These are phyloP conservation scores for Spea bombifrons DNA, from an alignment of 2,113 vertebrate species.

Conservation along the genomic window DNA sequence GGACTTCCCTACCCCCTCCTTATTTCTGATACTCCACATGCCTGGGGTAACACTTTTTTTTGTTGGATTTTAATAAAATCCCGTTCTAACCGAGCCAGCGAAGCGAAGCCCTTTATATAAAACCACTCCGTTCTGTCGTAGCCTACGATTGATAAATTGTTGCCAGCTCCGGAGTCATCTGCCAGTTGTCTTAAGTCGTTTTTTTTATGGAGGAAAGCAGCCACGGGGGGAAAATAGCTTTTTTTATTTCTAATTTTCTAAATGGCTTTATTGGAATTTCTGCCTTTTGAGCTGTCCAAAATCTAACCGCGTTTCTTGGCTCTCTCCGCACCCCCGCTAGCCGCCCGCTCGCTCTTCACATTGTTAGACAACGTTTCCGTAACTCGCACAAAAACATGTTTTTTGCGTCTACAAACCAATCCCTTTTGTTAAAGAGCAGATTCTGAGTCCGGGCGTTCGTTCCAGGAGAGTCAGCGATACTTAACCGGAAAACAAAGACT, in stretches of 20 bases:
- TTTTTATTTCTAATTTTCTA: constrained; percentile 1
- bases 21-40: too few species aligned
- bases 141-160: constrained; percentile 23
- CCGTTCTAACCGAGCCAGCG: constrained; percentile 6
- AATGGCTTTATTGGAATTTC: constrained; percentile 15
- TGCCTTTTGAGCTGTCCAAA: background rate
- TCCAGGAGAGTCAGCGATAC: too few species aligned
- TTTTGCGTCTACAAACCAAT: too few species aligned
- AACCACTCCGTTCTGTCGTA: constrained; percentile 29
- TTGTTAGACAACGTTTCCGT: too few species aligned
- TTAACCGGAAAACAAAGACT: too few species aligned
- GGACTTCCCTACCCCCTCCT: too few species aligned
- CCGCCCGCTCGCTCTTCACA: too few species aligned
- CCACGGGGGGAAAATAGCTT: background rate
- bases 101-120: constrained; percentile 15
- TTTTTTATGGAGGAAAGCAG: background rate
- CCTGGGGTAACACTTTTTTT: too few species aligned
- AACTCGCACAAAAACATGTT: too few species aligned
- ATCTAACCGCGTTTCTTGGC: background rate
- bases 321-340: too few species aligned
- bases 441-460: too few species aligned
- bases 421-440: too few species aligned
- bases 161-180: background rate
- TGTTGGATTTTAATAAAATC: background rate
- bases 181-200: background rate